Percentiles rank a stretch among this genome's conserved stretches.
Evolutionary conservation across 1,140 invertebrate genomes (phyloP).

Genomic region (Magallana gigas): DNA sequence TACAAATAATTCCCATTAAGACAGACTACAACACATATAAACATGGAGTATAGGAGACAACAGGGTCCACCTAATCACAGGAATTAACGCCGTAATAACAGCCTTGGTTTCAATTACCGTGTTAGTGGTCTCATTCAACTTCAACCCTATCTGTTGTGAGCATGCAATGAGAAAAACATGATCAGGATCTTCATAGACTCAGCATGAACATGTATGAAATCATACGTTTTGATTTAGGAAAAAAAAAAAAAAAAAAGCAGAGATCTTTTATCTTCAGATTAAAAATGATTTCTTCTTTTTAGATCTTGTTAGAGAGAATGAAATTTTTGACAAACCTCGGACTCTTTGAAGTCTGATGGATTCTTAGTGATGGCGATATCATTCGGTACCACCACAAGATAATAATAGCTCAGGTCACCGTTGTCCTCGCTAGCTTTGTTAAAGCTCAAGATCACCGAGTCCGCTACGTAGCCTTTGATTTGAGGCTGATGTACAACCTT

Average conservation of each 20-base stretch:
- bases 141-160: conserved; percentile 16
- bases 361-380: conserved; percentile 48
- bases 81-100: not conserved
- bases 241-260: not conserved
- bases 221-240: not conserved
- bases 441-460: conserved; percentile 93
- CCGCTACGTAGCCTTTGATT: conserved; percentile 91
- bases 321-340: conserved; percentile 55
- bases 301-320: no score
- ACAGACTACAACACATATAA: conserved; percentile 14
- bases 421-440: conserved; percentile 98
- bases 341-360: conserved; percentile 69
- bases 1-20: no score
- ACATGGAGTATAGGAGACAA: conserved; percentile 5
- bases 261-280: no score
- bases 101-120: conserved; percentile 6
- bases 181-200: not conserved
- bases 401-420: conserved; percentile 99
- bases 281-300: no score
- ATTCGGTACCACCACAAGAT: conserved; percentile 96
- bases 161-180: conserved; percentile 28
- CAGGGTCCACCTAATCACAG: conserved; percentile 7
- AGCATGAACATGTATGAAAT: not conserved
- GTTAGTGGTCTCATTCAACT: conserved; percentile 4
- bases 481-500: conserved; percentile 97